Base-by-base conservation (phyloP, 2,888 invertebrate species). In the Torymus texanus region DNA sequence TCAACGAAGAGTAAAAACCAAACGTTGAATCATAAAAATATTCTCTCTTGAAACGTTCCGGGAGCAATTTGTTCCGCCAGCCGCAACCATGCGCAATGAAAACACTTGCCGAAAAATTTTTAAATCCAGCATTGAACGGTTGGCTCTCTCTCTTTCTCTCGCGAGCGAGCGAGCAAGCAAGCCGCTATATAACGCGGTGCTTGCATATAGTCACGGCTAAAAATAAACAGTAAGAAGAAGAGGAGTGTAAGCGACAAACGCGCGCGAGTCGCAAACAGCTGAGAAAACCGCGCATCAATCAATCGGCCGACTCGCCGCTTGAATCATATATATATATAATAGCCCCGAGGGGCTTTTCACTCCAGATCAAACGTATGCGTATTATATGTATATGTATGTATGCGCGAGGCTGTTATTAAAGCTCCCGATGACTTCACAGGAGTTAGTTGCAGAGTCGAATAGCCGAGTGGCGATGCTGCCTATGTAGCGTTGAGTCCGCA, bases 161-260 rank as follows among this genome's bases (percentile, higher is more conserved):
- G 8, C 8, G 41, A 41, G 41, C 41, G 29, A 29, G 29, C 29
- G 29, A 41, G 41, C 41, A 41, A 14, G n/a, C 55, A 10, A 55
- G 5, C 55, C n/a, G 55, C 55, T 14, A 13, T 55, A 10, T 16
- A 8, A 29, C 14, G 16, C n/a, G 63, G 63, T 12, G n/a, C 58
- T 4, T 14, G n/a, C 41, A 8, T 63, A 63, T 41, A 63, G 63
- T 63, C 63, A 63, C 41, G 63, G 63, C 63, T 63, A 63, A 63
- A 63, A 63, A 63, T 63, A 62, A n/a, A 63, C 3, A 10, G 14
- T 41, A 41, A 41, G 41, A 41, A 41, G 41, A 63, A 63, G 16
- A 50, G 63, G 41, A 63, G 41, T 14, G 13, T 55, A 41, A 41
- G 41, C 41, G 41, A 41, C 41, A 41, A 8, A 41, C 41, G 41